phyloP scores from a whole-genome alignment of 2,888 invertebrate species.

The Orthosia incerta region DNA sequence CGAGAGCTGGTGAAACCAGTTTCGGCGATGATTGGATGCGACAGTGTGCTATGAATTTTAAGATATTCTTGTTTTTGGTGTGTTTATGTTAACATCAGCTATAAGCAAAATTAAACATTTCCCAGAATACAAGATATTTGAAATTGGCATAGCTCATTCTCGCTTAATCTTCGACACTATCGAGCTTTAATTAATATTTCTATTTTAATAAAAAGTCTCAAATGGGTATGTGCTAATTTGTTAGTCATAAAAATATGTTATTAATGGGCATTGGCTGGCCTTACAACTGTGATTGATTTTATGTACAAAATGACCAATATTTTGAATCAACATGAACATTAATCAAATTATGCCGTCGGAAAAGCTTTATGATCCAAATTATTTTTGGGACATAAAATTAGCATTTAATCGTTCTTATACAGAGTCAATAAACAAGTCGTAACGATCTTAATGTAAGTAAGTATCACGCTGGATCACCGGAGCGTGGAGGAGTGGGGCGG shows the following conservation, averaged over 20 bases:
- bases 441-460: constrained; percentile 54
- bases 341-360: constrained; percentile 19
- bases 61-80: constrained; percentile 23
- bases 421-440: constrained; percentile 56
- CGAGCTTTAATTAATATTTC: not conserved
- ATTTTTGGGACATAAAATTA: constrained; percentile 49
- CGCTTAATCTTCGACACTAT: not conserved
- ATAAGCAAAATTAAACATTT: constrained; percentile 17
- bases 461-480: constrained; percentile 61
- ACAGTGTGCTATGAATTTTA: constrained; percentile 34
- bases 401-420: constrained; percentile 42
- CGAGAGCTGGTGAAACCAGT: constrained; percentile 49
- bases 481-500: constrained; percentile 64
- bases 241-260: not conserved
- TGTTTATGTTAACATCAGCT: constrained; percentile 5
- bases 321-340: constrained; percentile 50
- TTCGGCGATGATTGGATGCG: constrained; percentile 33
- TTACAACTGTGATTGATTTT: constrained; percentile 24
- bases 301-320: constrained; percentile 10
- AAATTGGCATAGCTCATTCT: constrained; percentile 8
- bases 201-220: not conserved
- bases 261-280: constrained; percentile 2
- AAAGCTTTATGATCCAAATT: constrained; percentile 18
- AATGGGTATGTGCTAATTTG: not conserved
- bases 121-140: not conserved